Conservation (phyloP, 2,888 invertebrate species). For the Lithophane semibrunnea region DNA sequence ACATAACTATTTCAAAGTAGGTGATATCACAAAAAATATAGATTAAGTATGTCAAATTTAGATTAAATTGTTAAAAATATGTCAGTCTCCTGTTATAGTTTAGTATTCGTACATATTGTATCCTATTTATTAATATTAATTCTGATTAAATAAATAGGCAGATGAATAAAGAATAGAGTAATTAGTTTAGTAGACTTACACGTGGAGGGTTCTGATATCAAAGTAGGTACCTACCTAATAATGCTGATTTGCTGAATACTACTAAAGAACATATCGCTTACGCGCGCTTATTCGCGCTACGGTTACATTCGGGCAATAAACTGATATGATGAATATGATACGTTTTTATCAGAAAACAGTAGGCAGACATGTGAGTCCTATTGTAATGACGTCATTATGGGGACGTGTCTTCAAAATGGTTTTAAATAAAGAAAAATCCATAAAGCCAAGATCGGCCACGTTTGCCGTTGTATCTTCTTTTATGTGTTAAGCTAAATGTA, state of each 20-base stretch:
- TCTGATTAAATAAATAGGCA: slow-evolving; percentile 28
- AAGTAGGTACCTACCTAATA: slow-evolving; percentile 39
- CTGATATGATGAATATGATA: slow-evolving; percentile 29
- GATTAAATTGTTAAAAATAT: too few species aligned
- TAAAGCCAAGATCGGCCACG: background rate
- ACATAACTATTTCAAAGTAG: too few species aligned
- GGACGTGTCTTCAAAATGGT: slow-evolving; percentile 15
- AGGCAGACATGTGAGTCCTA: slow-evolving; percentile 3
- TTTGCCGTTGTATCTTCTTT: too few species aligned
- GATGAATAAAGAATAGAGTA: slow-evolving; percentile 21
- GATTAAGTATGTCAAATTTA: too few species aligned
- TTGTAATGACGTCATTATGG: slow-evolving; percentile 12
- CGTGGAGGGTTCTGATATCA: slow-evolving; percentile 49
- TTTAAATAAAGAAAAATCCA: background rate
- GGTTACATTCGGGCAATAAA: slow-evolving; percentile 35
- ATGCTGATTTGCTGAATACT: slow-evolving; percentile 39
- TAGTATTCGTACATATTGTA: too few species aligned
- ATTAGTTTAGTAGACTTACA: slow-evolving; percentile 28
- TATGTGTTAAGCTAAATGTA: too few species aligned
- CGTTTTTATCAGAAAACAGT: slow-evolving; percentile 32
- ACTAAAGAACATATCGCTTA: slow-evolving; percentile 28
- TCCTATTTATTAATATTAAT: too few species aligned
- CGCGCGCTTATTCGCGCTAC: background rate
- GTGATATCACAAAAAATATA: too few species aligned
- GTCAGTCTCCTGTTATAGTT: too few species aligned